A percentile compares a stretch with the other conserved stretches of the same genome.
Evolutionary conservation across 2,888 invertebrate genomes (phyloP).

Genomic region (Tipula lateralis): DNA sequence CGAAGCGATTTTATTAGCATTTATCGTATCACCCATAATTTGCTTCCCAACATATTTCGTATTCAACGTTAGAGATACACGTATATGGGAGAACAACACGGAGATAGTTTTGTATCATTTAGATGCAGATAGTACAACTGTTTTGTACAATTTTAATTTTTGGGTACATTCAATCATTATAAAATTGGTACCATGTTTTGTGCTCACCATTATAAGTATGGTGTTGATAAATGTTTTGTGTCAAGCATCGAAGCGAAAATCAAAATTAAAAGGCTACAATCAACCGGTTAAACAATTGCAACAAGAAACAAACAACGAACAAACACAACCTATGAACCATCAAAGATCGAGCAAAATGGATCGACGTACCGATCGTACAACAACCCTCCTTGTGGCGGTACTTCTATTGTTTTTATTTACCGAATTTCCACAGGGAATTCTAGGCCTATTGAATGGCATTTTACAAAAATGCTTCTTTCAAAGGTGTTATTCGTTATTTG

Average conservation of each 20-base stretch:
- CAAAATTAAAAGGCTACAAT: conserved; percentile 61
- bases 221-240: conserved; percentile 64
- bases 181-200: conserved; percentile 68
- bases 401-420: conserved; percentile 80
- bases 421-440: conserved; percentile 78
- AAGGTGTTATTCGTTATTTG: conserved; percentile 73
- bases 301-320: neutral
- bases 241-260: conserved; percentile 69
- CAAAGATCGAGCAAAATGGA: conserved; percentile 54
- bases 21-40: conserved; percentile 69
- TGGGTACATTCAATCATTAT: conserved; percentile 73
- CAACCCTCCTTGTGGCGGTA: conserved; percentile 82
- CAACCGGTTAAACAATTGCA: conserved; percentile 41
- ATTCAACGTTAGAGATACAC: conserved; percentile 53
- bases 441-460: conserved; percentile 67
- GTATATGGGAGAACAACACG: conserved; percentile 37
- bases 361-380: conserved; percentile 78
- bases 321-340: neutral
- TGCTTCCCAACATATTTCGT: conserved; percentile 80
- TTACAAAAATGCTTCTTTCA: conserved; percentile 68
- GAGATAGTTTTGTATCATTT: conserved; percentile 42
- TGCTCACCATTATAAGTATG: conserved; percentile 63
- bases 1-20: conserved; percentile 68
- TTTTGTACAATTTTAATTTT: conserved; percentile 56
- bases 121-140: conserved; percentile 42